Conservation (phyloP, 1,140 invertebrate species). For the Caenorhabditis latens region DNA sequence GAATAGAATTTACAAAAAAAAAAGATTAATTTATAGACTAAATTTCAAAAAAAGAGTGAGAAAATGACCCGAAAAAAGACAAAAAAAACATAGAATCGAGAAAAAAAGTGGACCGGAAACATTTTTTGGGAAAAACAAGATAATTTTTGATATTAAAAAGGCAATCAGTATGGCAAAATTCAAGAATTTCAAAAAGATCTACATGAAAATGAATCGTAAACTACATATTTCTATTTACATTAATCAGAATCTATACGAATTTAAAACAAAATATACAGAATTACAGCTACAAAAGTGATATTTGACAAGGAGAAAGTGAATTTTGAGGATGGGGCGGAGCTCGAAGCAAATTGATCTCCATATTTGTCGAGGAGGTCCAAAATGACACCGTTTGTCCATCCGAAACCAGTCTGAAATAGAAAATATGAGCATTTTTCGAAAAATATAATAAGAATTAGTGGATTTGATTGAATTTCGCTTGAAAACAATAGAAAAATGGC, state of each 20-base stretch:
- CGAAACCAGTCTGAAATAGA: slow-evolving; percentile 86
- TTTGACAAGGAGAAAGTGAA: not conserved
- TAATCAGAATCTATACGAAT: not conserved
- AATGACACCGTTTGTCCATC: slow-evolving; percentile 85
- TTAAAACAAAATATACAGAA: slow-evolving; percentile 22
- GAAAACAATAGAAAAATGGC: slow-evolving; percentile 10
- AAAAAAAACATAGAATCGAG: not conserved
- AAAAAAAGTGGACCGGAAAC: slow-evolving; percentile 2
- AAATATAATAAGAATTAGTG: no score
- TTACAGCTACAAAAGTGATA: slow-evolving; percentile 26
- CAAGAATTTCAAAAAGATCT: not conserved
- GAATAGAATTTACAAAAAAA: not conserved
- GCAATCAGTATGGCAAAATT: slow-evolving; percentile 12
- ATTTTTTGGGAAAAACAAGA: not conserved
- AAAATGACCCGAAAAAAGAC: slow-evolving; percentile 15
- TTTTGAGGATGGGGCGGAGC: not conserved
- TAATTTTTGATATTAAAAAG: not conserved
- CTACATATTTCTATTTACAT: not conserved
- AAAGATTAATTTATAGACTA: not conserved
- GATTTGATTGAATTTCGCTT: not conserved
- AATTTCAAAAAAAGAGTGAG: not conserved
- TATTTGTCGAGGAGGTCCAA: slow-evolving; percentile 75
- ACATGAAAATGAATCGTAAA: not conserved
- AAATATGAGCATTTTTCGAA: not conserved
- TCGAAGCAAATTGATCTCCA: slow-evolving; percentile 63